A percentile compares a stretch with the other conserved stretches of the same genome.
Evolutionary conservation across 2,113 vertebrate genomes (phyloP).

Genomic region (Tichodroma muraria): DNA sequence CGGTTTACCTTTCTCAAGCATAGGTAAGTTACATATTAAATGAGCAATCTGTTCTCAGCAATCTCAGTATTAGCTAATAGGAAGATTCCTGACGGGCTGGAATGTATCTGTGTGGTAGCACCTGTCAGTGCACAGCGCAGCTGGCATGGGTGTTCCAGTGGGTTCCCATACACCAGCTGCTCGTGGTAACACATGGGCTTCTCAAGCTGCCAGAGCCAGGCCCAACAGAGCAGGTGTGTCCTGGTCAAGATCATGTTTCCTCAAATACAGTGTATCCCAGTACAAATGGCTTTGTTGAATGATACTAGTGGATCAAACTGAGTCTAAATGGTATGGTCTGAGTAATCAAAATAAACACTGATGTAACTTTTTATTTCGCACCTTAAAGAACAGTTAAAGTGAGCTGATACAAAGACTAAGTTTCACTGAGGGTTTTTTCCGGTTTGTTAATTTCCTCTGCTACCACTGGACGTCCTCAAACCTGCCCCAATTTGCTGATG

Average conservation of each 20-base stretch:
- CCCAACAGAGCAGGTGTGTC: neutral
- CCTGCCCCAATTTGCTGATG: neutral
- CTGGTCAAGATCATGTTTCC: neutral
- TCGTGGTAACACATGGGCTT: neutral
- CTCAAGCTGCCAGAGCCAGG: neutral
- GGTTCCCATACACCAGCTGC: neutral
- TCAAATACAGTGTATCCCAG: neutral
- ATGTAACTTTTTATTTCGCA: neutral
- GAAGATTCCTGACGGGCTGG: neutral
- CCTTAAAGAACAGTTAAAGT: neutral
- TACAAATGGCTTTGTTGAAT: neutral
- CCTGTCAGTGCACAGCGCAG: neutral
- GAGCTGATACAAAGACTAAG: neutral
- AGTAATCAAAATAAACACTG: neutral
- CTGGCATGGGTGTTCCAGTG: rapidly evolving
- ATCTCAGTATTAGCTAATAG: too few relatives aligned
- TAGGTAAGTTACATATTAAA: neutral
- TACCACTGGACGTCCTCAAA: neutral
- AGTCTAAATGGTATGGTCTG: neutral
- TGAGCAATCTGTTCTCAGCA: neutral
- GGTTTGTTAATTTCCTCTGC: neutral
- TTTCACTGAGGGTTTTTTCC: neutral
- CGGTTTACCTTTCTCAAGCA: neutral
- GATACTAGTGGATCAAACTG: neutral
- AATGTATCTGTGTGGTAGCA: neutral